These are phyloP conservation scores for Peromyscus nudipes DNA, from an alignment of 2,797 vertebrate species.

Conservation along the genomic window DNA sequence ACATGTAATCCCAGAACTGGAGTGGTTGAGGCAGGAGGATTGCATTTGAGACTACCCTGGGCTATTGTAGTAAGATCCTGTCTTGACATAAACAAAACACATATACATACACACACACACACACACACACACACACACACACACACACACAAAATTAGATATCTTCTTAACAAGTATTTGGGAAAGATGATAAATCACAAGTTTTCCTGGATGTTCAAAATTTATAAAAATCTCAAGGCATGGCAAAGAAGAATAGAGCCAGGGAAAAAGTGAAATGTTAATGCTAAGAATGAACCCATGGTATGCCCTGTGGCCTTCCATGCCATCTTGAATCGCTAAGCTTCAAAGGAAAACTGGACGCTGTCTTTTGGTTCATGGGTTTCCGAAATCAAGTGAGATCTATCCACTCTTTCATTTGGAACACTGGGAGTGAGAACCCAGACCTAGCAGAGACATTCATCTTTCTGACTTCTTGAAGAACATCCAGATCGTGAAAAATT, in stretches of 20 bases:
- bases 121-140: background rate
- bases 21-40: background rate
- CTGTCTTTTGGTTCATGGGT: background rate
- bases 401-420: background rate
- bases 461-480: background rate
- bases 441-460: background rate
- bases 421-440: background rate
- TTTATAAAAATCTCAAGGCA: background rate
- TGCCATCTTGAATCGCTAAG: background rate
- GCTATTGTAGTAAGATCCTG: background rate
- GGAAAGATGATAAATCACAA: background rate
- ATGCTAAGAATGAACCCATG: background rate
- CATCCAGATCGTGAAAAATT: background rate
- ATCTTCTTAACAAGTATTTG: background rate
- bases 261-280: conserved; percentile 2
- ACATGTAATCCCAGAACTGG: background rate
- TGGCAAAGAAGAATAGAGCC: background rate
- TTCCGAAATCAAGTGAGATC: background rate
- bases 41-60: background rate
- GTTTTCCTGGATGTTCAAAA: background rate
- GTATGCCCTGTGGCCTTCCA: background rate
- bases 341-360: background rate
- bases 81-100: background rate
- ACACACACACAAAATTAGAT: background rate
- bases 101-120: background rate